Conservation (phyloP, 1,140 invertebrate species). For the Drosophila mojavensis region DNA sequence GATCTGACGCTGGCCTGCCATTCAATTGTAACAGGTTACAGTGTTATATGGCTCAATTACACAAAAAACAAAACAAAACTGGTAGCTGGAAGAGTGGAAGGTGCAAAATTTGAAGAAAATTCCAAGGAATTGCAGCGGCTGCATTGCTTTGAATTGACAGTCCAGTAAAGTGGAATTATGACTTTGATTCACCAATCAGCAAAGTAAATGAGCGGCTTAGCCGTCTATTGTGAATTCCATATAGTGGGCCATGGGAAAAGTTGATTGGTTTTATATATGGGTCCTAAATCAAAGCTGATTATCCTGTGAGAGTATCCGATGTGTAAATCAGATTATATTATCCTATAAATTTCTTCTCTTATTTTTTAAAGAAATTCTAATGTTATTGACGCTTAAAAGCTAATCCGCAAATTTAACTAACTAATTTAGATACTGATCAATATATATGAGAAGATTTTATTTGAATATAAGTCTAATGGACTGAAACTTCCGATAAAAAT, state of each 20-base stretch:
- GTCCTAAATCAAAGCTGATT: conserved; percentile 8
- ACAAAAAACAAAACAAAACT: conserved; percentile 19
- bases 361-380: too few species aligned
- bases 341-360: too few species aligned
- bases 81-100: conserved; percentile 12
- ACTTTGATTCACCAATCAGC: conserved; percentile 55
- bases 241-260: conserved; percentile 36
- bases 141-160: conserved; percentile 27
- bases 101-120: conserved; percentile 37
- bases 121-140: conserved; percentile 44
- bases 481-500: too few species aligned
- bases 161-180: conserved; percentile 57
- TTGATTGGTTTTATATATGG: conserved; percentile 11
- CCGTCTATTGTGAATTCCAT: conserved; percentile 8
- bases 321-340: neutral
- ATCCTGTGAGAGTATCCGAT: neutral
- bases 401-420: too few species aligned
- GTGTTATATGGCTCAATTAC: conserved; percentile 60
- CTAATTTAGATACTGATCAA: too few species aligned
- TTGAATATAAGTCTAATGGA: too few species aligned
- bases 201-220: conserved; percentile 41
- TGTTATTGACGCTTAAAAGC: too few species aligned
- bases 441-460: too few species aligned
- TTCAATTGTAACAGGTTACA: conserved; percentile 70
- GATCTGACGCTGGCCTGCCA: conserved; percentile 42